phyloP scores from a whole-genome alignment of 2,888 invertebrate species.

The Cremastinae sp. region DNA sequence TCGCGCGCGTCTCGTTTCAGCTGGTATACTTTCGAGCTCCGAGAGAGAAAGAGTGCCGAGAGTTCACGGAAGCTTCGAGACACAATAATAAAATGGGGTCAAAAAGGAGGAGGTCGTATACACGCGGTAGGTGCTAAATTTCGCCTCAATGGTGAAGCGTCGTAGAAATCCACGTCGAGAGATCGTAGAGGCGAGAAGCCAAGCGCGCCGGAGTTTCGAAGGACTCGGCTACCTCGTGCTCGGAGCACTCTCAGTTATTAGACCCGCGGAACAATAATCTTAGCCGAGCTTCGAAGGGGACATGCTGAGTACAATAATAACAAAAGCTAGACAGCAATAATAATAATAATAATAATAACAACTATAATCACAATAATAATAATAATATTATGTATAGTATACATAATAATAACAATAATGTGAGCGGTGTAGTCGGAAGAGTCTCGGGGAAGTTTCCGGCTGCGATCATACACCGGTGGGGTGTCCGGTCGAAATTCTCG shows the following conservation, averaged over 20 bases:
- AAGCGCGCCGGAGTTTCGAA: neutral
- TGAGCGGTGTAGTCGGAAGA: neutral
- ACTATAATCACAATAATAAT: neutral
- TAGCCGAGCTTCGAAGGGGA: slow-evolving; percentile 30
- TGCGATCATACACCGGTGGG: slow-evolving; percentile 23
- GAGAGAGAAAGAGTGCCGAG: neutral
- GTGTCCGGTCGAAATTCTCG: slow-evolving; percentile 37
- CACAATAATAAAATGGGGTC: slow-evolving; percentile 34
- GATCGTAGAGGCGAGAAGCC: slow-evolving; percentile 2
- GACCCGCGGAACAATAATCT: slow-evolving; percentile 47
- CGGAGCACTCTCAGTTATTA: slow-evolving; percentile 46
- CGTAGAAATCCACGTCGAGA: slow-evolving; percentile 15
- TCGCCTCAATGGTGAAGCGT: slow-evolving; percentile 20
- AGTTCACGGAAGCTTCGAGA: neutral
- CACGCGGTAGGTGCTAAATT: slow-evolving; percentile 23
- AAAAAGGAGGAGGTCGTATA: neutral
- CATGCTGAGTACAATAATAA: slow-evolving; percentile 21
- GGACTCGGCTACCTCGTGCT: slow-evolving; percentile 20
- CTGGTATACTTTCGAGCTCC: neutral
- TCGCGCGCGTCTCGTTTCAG: neutral
- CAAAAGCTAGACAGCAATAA: slow-evolving; percentile 40
- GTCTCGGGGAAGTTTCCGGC: slow-evolving; percentile 10
- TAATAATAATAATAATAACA: slow-evolving; percentile 19
- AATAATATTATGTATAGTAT: neutral
- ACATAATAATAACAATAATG: slow-evolving; percentile 34